Conservation (phyloP, 2,113 vertebrate genomes). For the Lepisosteus osseus region DNA sequence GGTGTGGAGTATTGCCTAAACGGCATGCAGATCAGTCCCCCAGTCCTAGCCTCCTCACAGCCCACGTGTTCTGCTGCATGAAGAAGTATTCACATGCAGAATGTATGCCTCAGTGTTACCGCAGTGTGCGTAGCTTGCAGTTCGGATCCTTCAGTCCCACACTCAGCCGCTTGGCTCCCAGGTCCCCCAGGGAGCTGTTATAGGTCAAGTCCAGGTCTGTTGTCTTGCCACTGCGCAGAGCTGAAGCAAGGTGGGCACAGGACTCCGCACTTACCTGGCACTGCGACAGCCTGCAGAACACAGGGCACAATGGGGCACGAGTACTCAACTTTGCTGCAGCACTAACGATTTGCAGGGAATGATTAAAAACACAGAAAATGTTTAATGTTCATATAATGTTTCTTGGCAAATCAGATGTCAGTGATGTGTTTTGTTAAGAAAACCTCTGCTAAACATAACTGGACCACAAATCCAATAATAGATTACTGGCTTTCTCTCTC, state of each 20-base stretch:
- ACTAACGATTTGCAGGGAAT: too few relatives aligned
- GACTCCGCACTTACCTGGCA: constrained; percentile 32
- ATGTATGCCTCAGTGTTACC: constrained; percentile 32
- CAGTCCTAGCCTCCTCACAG: too few relatives aligned
- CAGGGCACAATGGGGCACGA: background rate
- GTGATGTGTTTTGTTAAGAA: too few relatives aligned
- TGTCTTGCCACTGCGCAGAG: constrained; percentile 40
- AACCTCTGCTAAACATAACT: too few relatives aligned
- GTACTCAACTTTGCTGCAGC: background rate
- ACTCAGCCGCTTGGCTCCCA: constrained; percentile 41
- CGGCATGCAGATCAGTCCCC: too few relatives aligned
- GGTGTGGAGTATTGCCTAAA: too few relatives aligned
- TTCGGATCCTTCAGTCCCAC: constrained; percentile 31
- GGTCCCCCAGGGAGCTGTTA: constrained; percentile 27
- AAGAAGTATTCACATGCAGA: background rate
- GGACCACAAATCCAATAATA: too few relatives aligned
- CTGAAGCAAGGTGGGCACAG: constrained; percentile 46
- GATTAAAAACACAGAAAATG: background rate
- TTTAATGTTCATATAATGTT: background rate
- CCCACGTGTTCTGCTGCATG: too few relatives aligned
- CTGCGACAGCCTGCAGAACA: constrained; percentile 38
- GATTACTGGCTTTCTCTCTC: too few relatives aligned
- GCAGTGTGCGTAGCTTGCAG: constrained; percentile 41
- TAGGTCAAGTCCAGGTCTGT: constrained; percentile 39
- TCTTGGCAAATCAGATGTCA: too few relatives aligned